phyloP scores from a whole-genome alignment of 1,140 invertebrate species.

The Phymorhynchus buccinoides region DNA sequence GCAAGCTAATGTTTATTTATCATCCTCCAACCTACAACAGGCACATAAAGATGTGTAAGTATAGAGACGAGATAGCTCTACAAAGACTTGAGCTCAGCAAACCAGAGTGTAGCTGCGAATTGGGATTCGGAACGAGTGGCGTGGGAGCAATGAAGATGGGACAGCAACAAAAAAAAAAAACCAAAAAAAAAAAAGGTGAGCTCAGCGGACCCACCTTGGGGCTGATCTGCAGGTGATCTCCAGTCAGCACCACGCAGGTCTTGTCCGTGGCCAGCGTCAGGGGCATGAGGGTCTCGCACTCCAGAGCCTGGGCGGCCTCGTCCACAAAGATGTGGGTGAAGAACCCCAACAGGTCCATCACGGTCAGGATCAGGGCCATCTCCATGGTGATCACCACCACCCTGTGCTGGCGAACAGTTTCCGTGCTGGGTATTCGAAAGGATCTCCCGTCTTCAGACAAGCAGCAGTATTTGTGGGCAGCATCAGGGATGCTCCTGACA shows the following conservation, averaged over 20 bases:
- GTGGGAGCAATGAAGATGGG: too few relatives aligned
- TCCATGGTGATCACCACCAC: slow-evolving; percentile 87
- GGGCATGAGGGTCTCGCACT: slow-evolving; percentile 66
- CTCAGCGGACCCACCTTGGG: slow-evolving; percentile 54
- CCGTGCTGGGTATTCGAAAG: slow-evolving; percentile 81
- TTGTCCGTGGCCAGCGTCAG: slow-evolving; percentile 62
- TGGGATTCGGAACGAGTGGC: too few relatives aligned
- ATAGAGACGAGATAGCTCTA: too few relatives aligned
- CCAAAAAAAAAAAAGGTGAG: neutral
- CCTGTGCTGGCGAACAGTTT: slow-evolving; percentile 81
- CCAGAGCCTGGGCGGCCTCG: slow-evolving; percentile 67
- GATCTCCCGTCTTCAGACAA: slow-evolving; percentile 74
- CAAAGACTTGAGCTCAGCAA: too few relatives aligned
- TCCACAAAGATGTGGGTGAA: slow-evolving; percentile 70
- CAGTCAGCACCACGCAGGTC: slow-evolving; percentile 67
- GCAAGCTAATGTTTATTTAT: too few relatives aligned
- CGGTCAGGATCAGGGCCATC: slow-evolving; percentile 77
- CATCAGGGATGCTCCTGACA: slow-evolving; percentile 81
- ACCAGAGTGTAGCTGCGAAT: too few relatives aligned
- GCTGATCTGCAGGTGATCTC: slow-evolving; percentile 67
- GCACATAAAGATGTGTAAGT: too few relatives aligned
- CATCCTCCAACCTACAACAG: too few relatives aligned
- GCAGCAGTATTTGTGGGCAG: slow-evolving; percentile 84
- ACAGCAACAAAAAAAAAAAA: neutral
- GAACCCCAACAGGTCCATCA: slow-evolving; percentile 49